Conservation (phyloP, 2,797 vertebrate genomes). For the Anisognathus igniventris region DNA sequence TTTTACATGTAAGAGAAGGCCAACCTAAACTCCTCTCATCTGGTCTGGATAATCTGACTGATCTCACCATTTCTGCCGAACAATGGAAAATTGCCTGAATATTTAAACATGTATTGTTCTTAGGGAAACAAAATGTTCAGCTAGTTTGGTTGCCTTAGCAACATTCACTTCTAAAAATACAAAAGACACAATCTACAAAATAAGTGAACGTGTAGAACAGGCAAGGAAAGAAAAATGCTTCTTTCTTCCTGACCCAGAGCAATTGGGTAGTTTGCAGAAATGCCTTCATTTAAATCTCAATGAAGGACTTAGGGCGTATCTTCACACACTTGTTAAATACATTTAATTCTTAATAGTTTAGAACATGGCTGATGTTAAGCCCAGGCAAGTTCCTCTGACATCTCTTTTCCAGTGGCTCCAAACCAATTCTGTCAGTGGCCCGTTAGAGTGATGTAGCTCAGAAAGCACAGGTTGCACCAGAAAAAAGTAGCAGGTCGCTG, state of each 20-base stretch:
- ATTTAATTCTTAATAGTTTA: background rate
- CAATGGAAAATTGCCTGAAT: slow-evolving; percentile 76
- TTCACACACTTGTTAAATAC: background rate
- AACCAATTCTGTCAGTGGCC: background rate
- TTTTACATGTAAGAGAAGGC: slow-evolving; percentile 11
- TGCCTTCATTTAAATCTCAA: background rate
- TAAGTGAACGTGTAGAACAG: slow-evolving; percentile 54
- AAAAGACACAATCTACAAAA: slow-evolving; percentile 70
- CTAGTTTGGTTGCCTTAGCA: slow-evolving; percentile 75
- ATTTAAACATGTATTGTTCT: slow-evolving; percentile 78
- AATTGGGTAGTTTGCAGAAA: background rate
- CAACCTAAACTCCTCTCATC: slow-evolving; percentile 52
- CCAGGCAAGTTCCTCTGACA: background rate
- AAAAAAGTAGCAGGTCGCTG: background rate
- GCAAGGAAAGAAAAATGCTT: slow-evolving; percentile 36
- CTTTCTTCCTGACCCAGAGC: background rate
- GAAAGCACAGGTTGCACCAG: background rate
- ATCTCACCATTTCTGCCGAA: slow-evolving; percentile 68
- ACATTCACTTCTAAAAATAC: slow-evolving; percentile 79
- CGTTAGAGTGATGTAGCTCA: background rate
- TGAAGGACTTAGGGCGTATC: background rate
- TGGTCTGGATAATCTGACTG: slow-evolving; percentile 59
- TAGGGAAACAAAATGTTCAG: slow-evolving; percentile 79
- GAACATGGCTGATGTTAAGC: background rate
- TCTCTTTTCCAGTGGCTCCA: background rate